Percentiles rank a stretch among this genome's conserved stretches.
Conservation (phyloP, 2,113 vertebrate genomes). For the Verasper variegatus region DNA sequence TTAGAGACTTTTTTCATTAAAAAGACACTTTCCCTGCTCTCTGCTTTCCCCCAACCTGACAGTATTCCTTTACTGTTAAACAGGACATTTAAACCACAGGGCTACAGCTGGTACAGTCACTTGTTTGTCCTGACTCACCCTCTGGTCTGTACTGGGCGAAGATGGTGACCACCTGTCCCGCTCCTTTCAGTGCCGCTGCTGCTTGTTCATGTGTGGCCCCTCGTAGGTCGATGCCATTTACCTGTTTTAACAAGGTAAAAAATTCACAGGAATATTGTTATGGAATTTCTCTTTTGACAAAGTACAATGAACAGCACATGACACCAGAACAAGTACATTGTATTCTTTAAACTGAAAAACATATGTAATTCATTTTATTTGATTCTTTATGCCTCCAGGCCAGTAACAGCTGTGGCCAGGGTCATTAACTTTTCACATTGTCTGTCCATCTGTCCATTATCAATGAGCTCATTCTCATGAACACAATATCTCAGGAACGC, state of each 20-base stretch:
- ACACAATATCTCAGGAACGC: too few relatives aligned
- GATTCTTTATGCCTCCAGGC: not conserved
- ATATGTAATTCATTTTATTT: not conserved
- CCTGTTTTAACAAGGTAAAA: constrained; percentile 75
- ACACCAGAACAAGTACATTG: not conserved
- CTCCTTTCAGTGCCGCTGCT: constrained; percentile 93
- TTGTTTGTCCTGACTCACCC: constrained; percentile 83
- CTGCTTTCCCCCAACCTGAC: too few relatives aligned
- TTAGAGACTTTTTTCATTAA: too few relatives aligned
- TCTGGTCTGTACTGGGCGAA: constrained; percentile 96
- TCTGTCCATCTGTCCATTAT: not conserved
- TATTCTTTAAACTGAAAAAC: not conserved
- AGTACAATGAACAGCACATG: not conserved
- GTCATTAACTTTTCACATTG: not conserved
- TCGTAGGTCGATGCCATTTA: constrained; percentile 94
- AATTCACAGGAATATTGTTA: not conserved
- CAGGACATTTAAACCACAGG: not conserved
- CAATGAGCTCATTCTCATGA: too few relatives aligned
- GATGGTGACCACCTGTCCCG: constrained; percentile 95
- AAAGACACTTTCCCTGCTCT: too few relatives aligned
- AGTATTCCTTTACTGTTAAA: not conserved
- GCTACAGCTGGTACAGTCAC: not conserved
- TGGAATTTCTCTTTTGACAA: not conserved
- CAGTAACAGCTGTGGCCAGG: not conserved
- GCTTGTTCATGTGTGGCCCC: constrained; percentile 96